Conservation (phyloP, 2,888 invertebrate genomes). For the Augiades crinisus region DNA sequence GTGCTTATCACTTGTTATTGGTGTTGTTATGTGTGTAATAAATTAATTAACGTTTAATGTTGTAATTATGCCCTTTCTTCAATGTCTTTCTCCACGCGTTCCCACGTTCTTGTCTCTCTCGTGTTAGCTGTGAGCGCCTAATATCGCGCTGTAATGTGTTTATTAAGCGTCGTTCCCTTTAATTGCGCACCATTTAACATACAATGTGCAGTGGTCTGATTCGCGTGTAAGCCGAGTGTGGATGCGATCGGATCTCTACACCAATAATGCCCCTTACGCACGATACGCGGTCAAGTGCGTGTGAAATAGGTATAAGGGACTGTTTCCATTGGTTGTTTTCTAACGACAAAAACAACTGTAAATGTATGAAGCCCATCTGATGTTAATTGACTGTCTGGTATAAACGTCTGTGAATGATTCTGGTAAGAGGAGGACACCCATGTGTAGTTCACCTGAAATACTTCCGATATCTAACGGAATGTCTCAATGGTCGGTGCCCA, state of each 20-base stretch:
- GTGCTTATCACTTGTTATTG: neutral
- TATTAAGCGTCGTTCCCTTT: constrained; percentile 75
- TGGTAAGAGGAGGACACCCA: no score
- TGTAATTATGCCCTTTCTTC: constrained; percentile 42
- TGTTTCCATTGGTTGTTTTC: neutral
- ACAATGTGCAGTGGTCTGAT: constrained; percentile 67
- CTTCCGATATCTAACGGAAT: no score
- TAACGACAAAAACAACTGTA: neutral
- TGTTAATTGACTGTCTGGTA: no score
- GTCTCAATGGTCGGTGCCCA: no score
- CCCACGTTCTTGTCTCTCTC: constrained; percentile 75
- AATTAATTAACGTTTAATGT: constrained; percentile 25
- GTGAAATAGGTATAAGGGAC: constrained; percentile 17
- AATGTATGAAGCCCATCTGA: no score
- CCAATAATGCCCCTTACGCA: constrained; percentile 44
- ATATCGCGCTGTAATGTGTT: constrained; percentile 76
- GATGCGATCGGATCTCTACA: constrained; percentile 46
- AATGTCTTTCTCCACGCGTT: constrained; percentile 58
- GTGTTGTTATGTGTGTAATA: neutral
- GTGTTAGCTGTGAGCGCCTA: constrained; percentile 67
- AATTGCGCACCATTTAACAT: constrained; percentile 72
- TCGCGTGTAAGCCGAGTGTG: constrained; percentile 58
- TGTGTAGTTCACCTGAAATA: no score
- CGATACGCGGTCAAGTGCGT: constrained; percentile 31
- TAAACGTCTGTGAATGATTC: no score